Evolutionary conservation across 2,888 invertebrate genomes (phyloP).

Genomic region (Tetragnatha montana): DNA sequence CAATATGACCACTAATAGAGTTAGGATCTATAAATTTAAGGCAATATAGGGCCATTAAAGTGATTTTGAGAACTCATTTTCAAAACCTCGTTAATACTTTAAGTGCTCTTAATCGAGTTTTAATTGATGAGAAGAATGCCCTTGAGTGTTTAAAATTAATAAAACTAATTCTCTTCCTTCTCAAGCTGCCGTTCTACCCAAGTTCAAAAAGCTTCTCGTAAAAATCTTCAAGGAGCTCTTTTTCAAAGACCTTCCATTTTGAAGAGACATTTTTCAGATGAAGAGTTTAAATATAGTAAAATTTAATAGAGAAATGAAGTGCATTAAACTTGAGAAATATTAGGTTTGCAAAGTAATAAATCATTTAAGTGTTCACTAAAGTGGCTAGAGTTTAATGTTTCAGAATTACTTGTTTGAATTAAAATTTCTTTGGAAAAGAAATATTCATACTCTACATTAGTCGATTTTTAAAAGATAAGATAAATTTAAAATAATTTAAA

Average conservation of each 20-base stretch:
- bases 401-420: too few species aligned
- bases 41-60: neutral
- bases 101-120: conserved; percentile 10
- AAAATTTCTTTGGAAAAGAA: too few species aligned
- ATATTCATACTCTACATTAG: too few species aligned
- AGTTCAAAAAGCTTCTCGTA: neutral
- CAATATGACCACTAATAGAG: neutral
- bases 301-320: neutral
- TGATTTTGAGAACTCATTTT: conserved; percentile 1
- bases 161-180: neutral
- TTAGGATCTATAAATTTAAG: neutral
- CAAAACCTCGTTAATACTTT: neutral
- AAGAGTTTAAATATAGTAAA: neutral
- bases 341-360: neutral
- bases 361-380: neutral
- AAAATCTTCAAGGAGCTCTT: conserved; percentile 5
- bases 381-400: neutral
- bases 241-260: neutral
- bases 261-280: neutral
- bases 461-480: too few species aligned
- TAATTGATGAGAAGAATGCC: neutral
- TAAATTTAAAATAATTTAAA: too few species aligned
- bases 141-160: neutral
- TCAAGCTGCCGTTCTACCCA: neutral
- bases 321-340: neutral